A percentile compares a stretch with the other conserved stretches of the same genome.
Conservation (phyloP, 2,113 vertebrate species). For the Pao palembangensis region DNA sequence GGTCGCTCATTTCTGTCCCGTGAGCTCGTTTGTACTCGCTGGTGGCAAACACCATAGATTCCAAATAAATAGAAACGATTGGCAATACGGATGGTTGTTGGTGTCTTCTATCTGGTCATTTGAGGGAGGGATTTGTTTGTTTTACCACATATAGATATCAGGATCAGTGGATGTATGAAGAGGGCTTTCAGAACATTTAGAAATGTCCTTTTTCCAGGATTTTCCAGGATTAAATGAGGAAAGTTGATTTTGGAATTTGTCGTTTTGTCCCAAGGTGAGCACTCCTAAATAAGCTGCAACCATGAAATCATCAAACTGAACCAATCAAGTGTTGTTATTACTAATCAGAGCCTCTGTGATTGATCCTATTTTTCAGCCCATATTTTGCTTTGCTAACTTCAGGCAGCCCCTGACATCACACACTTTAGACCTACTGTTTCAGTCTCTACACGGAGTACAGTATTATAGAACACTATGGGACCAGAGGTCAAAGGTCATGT, state of each 20-base stretch:
- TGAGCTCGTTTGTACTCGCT: constrained; percentile 35
- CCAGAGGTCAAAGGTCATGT: too few relatives aligned
- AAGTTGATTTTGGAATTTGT: constrained; percentile 29
- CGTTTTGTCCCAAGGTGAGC: constrained; percentile 58
- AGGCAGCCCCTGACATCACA: background rate
- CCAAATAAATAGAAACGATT: constrained; percentile 58
- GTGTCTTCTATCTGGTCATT: constrained; percentile 48
- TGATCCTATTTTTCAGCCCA: background rate
- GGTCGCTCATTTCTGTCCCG: constrained; percentile 24
- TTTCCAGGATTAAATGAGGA: constrained; percentile 50
- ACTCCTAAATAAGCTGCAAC: constrained; percentile 10
- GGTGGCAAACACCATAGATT: constrained; percentile 43
- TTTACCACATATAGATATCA: background rate
- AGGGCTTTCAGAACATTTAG: background rate
- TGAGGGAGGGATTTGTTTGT: background rate
- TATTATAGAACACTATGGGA: too few relatives aligned
- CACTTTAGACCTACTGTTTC: too few relatives aligned
- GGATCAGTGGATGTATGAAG: background rate
- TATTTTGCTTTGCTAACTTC: background rate
- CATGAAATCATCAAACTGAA: constrained; percentile 8
- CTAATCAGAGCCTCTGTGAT: constrained; percentile 7
- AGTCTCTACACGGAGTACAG: too few relatives aligned
- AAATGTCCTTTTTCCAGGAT: constrained; percentile 43
- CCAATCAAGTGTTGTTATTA: background rate
- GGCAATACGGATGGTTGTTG: constrained; percentile 52